Conservation (phyloP, 2,797 vertebrate genomes). For the Octomys mimax region DNA sequence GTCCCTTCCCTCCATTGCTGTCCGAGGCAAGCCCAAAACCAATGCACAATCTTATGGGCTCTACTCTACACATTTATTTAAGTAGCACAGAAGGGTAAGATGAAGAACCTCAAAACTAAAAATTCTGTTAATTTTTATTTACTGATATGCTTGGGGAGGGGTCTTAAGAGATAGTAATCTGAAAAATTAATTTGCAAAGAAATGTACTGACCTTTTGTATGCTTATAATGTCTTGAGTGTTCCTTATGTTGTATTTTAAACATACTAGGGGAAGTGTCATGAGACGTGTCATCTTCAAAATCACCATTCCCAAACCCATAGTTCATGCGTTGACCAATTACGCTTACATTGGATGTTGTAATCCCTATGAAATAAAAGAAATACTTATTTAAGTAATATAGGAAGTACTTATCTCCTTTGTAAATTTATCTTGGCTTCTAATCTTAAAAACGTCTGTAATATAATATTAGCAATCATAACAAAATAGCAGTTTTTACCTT, state of each 20-base stretch:
- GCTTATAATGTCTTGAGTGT: conserved; percentile 89
- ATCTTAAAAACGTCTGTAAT: conserved; percentile 6
- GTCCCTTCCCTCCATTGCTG: neutral
- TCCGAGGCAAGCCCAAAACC: neutral
- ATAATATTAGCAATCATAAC: conserved; percentile 46
- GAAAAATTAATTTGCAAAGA: conserved; percentile 73
- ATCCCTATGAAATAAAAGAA: conserved; percentile 83
- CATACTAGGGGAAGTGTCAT: conserved; percentile 80
- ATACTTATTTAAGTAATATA: conserved; percentile 42
- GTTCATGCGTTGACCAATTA: conserved; percentile 91
- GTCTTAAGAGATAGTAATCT: conserved; percentile 58
- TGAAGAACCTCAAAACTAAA: conserved; percentile 54
- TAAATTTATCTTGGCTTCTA: conserved; percentile 47
- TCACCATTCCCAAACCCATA: conserved; percentile 89
- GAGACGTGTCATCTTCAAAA: conserved; percentile 86
- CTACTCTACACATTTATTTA: conserved; percentile 46
- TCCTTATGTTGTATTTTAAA: conserved; percentile 88
- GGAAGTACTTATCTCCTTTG: conserved; percentile 13
- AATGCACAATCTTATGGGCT: neutral
- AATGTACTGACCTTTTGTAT: conserved; percentile 91
- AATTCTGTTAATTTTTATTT: conserved; percentile 51
- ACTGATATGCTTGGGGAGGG: conserved; percentile 45
- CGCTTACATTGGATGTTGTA: conserved; percentile 87
- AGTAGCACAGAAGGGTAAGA: conserved; percentile 32
- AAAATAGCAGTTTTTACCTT: conserved; percentile 29